These are phyloP conservation scores for Ascaphus truei DNA, from an alignment of 2,113 vertebrate species.

Conservation along the genomic window DNA sequence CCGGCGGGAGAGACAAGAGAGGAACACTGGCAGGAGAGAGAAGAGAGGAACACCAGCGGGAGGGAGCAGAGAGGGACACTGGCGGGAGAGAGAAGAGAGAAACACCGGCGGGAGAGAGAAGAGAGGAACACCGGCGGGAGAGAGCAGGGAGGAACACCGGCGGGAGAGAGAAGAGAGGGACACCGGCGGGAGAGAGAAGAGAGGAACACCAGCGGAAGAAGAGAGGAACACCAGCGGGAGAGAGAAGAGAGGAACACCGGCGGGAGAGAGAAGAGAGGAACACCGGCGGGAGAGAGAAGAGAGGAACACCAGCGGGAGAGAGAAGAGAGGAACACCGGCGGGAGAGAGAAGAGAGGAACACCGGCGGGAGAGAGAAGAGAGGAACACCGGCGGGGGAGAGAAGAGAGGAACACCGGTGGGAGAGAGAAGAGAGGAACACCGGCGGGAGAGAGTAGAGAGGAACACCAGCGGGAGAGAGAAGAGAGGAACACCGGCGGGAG, in stretches of 20 bases:
- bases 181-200: background rate
- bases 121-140: too few species aligned
- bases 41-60: background rate
- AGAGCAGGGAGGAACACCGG: background rate
- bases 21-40: background rate
- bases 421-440: background rate
- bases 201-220: background rate
- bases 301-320: too few species aligned
- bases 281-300: background rate
- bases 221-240: background rate
- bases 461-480: constrained; percentile 14
- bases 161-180: background rate
- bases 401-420: background rate
- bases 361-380: too few species aligned
- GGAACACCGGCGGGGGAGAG: background rate
- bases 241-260: background rate
- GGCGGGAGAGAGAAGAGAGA: too few species aligned
- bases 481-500: background rate
- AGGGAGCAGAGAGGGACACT: background rate
- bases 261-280: background rate
- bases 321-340: too few species aligned
- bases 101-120: too few species aligned
- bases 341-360: too few species aligned
- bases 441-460: background rate
- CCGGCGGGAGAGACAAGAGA: background rate